These are phyloP conservation scores for Lepus europaeus DNA, from an alignment of 2,113 vertebrate species.

Conservation along the genomic window DNA sequence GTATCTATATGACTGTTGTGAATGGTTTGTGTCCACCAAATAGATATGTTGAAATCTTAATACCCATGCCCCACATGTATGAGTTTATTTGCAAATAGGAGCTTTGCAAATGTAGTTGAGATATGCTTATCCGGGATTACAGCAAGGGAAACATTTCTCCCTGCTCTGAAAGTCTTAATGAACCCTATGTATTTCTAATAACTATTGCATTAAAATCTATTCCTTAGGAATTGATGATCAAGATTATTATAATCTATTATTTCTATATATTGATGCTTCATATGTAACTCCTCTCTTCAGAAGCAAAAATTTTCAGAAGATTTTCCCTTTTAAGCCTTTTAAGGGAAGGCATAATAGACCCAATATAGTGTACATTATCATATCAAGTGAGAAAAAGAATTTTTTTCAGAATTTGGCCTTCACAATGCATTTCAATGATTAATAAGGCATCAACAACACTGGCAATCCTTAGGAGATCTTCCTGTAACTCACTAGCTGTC, in stretches of 20 bases:
- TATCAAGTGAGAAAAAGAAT: not conserved
- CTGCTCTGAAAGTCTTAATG: not conserved
- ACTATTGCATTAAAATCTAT: not conserved
- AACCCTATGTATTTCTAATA: not conserved
- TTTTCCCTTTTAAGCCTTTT: not conserved
- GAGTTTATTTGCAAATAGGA: too few relatives aligned
- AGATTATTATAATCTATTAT: not conserved
- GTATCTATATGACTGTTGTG: not conserved
- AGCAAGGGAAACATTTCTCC: not conserved
- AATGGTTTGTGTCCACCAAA: not conserved
- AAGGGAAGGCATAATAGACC: not conserved
- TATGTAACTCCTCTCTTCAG: not conserved
- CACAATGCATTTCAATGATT: not conserved
- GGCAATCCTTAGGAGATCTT: not conserved
- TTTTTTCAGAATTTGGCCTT: not conserved
- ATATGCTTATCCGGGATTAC: not conserved
- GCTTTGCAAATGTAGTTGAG: not conserved
- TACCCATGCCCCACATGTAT: not conserved
- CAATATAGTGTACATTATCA: not conserved
- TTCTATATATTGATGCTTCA: not conserved
- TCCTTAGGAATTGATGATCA: not conserved
- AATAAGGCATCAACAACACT: not conserved
- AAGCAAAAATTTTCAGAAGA: not conserved
- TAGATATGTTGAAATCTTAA: not conserved
- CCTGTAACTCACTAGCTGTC: constrained; percentile 8